phyloP scores from a whole-genome alignment of 2,113 vertebrate species.

The Muntiacus muntjak region DNA sequence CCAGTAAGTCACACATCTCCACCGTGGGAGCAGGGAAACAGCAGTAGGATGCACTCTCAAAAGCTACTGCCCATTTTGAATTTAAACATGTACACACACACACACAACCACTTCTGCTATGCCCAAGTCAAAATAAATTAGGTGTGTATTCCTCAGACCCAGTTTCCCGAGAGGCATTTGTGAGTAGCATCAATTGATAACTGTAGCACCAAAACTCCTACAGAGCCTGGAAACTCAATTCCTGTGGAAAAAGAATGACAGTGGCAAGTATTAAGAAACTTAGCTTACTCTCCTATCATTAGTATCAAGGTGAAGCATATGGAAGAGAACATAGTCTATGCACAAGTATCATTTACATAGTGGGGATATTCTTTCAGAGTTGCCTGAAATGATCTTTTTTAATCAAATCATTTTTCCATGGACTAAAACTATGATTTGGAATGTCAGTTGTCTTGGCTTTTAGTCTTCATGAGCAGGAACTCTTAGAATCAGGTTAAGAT shows the following conservation, averaged over 20 bases:
- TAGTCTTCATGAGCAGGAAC: not conserved
- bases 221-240: not conserved
- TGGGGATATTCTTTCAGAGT: not conserved
- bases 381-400: not conserved
- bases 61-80: not conserved
- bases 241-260: not conserved
- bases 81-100: not conserved
- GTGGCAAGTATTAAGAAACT: not conserved
- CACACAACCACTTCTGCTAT: not conserved
- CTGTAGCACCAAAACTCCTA: no score
- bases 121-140: conserved; percentile 4
- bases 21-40: not conserved
- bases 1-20: not conserved
- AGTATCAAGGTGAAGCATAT: not conserved
- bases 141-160: not conserved
- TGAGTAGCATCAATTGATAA: not conserved
- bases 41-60: not conserved
- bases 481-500: conserved; percentile 10
- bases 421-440: not conserved
- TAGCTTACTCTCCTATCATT: not conserved
- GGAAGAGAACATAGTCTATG: not conserved
- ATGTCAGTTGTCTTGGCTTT: not conserved
- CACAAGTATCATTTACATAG: not conserved
- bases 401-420: conserved; percentile 2
- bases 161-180: not conserved